Conservation (phyloP, 2,113 vertebrate species). For the Rhagologus leucostigma region DNA sequence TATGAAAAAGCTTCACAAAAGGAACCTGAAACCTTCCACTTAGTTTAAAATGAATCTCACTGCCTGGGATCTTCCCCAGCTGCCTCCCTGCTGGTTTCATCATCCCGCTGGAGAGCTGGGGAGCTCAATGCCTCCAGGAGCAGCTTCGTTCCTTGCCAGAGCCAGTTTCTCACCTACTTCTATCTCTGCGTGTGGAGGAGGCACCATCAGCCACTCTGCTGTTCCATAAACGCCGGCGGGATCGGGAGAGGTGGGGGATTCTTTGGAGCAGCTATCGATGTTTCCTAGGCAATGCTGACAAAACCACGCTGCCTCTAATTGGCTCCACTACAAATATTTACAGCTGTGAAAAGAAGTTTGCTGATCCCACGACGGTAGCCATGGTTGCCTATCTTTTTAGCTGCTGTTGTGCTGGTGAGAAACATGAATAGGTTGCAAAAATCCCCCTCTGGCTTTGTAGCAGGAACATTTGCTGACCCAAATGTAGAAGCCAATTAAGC, state of each 20-base stretch:
- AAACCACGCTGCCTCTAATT: slow-evolving; percentile 47
- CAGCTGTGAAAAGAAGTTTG: slow-evolving; percentile 61
- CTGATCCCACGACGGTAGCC: slow-evolving; percentile 15
- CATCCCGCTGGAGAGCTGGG: not conserved
- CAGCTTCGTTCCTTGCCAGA: not conserved
- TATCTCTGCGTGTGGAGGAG: not conserved
- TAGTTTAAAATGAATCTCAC: not conserved
- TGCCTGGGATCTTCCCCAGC: not conserved
- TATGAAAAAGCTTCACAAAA: not conserved
- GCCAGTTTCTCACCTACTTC: not conserved
- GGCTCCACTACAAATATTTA: slow-evolving; percentile 68
- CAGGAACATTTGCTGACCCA: slow-evolving; percentile 36
- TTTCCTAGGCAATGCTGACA: slow-evolving; percentile 59
- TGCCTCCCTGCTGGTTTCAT: not conserved
- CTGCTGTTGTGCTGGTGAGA: not conserved
- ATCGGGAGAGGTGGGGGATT: slow-evolving; percentile 6
- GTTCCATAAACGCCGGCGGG: not conserved
- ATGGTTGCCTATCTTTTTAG: slow-evolving; percentile 45
- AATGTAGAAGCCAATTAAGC: slow-evolving; percentile 36
- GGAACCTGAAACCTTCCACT: not conserved
- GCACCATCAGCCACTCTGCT: not conserved
- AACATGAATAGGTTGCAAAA: not conserved
- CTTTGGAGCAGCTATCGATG: slow-evolving; percentile 24
- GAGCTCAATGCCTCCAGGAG: not conserved
- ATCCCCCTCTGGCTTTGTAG: not conserved